Conservation (phyloP, 2,888 invertebrate species). For the Caenorhabditis becei region DNA sequence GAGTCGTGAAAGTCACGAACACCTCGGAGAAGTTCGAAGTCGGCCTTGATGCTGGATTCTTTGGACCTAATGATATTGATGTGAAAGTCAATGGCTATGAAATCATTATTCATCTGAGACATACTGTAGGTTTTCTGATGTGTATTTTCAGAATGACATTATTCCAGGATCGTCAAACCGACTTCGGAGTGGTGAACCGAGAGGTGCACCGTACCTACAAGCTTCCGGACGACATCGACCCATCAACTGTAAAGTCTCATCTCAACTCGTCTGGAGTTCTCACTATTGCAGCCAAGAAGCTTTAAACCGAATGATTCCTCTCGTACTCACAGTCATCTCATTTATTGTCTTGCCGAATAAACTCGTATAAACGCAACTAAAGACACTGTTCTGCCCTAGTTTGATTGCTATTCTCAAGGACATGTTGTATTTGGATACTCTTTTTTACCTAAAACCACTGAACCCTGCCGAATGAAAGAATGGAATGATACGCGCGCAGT, state of each 20-base stretch:
- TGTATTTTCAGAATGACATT: neutral
- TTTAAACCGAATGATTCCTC: neutral
- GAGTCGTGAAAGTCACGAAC: constrained; percentile 64
- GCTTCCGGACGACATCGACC: constrained; percentile 73
- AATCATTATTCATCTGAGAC: constrained; percentile 63
- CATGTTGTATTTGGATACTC: neutral
- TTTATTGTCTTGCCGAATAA: neutral
- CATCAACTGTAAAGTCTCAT: constrained; percentile 73
- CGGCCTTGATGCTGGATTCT: constrained; percentile 67
- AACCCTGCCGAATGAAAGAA: neutral
- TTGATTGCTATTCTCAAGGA: neutral
- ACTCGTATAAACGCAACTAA: neutral
- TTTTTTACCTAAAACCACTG: neutral
- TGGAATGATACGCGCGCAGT: neutral
- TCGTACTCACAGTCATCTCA: neutral
- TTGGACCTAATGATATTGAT: constrained; percentile 68
- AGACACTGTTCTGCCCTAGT: neutral
- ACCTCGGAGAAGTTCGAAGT: constrained; percentile 69
- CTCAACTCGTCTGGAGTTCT: constrained; percentile 73
- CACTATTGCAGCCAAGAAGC: constrained; percentile 74
- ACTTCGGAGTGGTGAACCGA: constrained; percentile 71
- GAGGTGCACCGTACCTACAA: constrained; percentile 75
- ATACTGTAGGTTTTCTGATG: constrained; percentile 32
- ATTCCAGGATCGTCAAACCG: constrained; percentile 69
- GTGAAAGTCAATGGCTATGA: constrained; percentile 59